Evolutionary conservation across 2,113 vertebrate genomes (phyloP).

Genomic region (Engystomops pustulosus): DNA sequence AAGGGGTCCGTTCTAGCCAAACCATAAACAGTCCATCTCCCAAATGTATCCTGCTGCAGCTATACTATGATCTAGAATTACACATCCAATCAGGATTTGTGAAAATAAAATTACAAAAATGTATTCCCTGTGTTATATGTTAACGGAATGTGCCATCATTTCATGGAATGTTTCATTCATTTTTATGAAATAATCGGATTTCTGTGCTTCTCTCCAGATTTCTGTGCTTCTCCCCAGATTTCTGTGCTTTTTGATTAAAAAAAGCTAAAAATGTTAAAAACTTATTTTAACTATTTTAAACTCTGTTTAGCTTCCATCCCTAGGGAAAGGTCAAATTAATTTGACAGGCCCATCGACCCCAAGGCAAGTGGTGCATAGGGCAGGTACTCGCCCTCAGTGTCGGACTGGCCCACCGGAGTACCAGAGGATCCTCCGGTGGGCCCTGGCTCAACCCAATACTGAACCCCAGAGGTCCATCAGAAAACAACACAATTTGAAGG

Average conservation of each 20-base stretch:
- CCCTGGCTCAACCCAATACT: too few species aligned
- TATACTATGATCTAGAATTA: background rate
- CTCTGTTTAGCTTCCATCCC: background rate
- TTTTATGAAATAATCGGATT: background rate
- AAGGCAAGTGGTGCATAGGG: background rate
- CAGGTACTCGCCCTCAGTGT: too few species aligned
- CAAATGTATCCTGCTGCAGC: too few species aligned
- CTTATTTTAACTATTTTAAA: background rate
- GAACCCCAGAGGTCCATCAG: too few species aligned
- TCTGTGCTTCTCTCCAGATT: slow-evolving; percentile 23
- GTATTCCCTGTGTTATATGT: background rate
- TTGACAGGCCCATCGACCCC: background rate
- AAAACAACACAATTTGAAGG: too few species aligned
- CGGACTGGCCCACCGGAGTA: too few species aligned
- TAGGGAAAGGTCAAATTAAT: background rate
- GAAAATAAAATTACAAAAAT: background rate
- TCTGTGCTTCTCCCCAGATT: slow-evolving; percentile 23
- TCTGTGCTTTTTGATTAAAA: slow-evolving; percentile 24
- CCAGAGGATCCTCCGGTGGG: too few species aligned
- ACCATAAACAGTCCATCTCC: background rate
- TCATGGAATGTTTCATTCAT: slow-evolving; percentile 22
- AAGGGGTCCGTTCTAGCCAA: too few species aligned
- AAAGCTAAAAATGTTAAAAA: background rate
- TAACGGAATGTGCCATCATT: slow-evolving; percentile 6
- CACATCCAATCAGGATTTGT: background rate